Base-by-base conservation (phyloP, 2,888 invertebrate species). In the Oscheius myriophilus region DNA sequence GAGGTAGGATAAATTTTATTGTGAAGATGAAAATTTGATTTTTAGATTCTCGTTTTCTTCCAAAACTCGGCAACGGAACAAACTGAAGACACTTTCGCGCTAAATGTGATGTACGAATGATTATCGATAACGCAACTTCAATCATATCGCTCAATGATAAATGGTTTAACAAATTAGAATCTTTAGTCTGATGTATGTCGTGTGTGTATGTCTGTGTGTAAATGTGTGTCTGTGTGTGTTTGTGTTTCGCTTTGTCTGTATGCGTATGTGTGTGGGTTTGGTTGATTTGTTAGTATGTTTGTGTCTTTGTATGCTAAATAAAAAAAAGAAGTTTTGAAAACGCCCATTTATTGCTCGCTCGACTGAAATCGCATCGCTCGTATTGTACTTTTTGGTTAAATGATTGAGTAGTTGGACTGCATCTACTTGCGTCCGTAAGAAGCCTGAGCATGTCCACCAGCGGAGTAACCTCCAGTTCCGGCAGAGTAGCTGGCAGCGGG, bases 401-500 rank as follows among this genome's bases (percentile, higher is more conserved):
- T 33, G 33, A 33, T 3, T 33, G 9, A 6, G 33, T 33, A 33
- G 33, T 9, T 33, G 26, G 39, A 61, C 46, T 16, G 25, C 46
- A 52, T 54, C 52, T 73, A 75, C 54, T 78, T 78, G 63, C 71
- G 67, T 71, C 78, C 78, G 59, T 80, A 80, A 53, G 64, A 69
- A 69, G 70, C 68, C 18, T 72, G 72, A 53, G 79, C 79, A 61
- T 80, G 79, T 65, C 78, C 79, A 43, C 80, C 80, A 52, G 76
- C 76, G 11, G 76, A 76, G 54, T 80, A 80, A 55, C 80, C 80
- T 45, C 80, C 80, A 53, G 80, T 78, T 73, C 80, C 80, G 46
- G 76, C 80, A 7, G 80, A 80, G 52, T 78, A 80, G 41, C 70
- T 67, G 64, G 73, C 70, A 68, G 75, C 72, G 46, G 80, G 80